These are phyloP conservation scores for Macquaria australasica DNA, from an alignment of 2,113 vertebrate genomes.

Conservation along the genomic window DNA sequence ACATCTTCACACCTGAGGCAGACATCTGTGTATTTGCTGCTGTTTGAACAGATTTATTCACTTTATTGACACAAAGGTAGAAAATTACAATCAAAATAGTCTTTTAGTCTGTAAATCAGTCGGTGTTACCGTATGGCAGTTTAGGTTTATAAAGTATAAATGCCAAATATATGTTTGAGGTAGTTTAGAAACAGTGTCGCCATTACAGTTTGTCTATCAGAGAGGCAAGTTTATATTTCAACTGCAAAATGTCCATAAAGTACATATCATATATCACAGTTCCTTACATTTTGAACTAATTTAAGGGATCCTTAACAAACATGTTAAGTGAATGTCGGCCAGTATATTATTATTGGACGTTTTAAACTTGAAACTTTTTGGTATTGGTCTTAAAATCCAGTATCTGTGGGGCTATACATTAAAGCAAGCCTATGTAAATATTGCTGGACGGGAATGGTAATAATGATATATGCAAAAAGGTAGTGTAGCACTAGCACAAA, in stretches of 20 bases:
- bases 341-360: background rate
- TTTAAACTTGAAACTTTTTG: background rate
- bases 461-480: background rate
- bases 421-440: background rate
- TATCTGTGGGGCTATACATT: background rate
- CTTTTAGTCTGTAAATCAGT: background rate
- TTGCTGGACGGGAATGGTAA: background rate
- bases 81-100: background rate
- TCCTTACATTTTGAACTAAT: background rate
- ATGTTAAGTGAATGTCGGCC: background rate
- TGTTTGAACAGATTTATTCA: conserved; percentile 22
- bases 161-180: background rate
- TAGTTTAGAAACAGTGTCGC: background rate
- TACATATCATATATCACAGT: no score
- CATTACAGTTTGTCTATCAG: background rate
- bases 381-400: background rate
- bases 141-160: background rate
- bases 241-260: no score
- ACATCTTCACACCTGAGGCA: conserved; percentile 27
- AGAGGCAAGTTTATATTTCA: no score
- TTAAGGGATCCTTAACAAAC: background rate
- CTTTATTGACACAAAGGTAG: background rate
- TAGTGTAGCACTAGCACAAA: background rate
- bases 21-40: conserved; percentile 7
- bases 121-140: background rate